Evolutionary conservation across 2,113 vertebrate species (phyloP).

Genomic region (Grammomys dolichurus): DNA sequence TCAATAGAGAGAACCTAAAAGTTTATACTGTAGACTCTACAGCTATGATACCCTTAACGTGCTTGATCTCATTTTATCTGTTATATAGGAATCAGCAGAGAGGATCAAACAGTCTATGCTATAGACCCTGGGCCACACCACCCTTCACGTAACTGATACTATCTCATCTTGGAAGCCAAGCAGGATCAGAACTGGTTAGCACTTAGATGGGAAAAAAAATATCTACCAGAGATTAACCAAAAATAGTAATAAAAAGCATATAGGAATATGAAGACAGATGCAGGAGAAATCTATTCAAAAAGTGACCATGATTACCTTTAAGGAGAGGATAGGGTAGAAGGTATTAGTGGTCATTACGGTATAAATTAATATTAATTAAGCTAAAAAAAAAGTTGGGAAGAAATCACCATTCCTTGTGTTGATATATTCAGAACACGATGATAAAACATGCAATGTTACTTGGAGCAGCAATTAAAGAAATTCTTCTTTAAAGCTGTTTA

Average conservation of each 20-base stretch:
- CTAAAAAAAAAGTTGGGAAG: background rate
- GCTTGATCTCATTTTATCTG: background rate
- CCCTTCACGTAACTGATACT: background rate
- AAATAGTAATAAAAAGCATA: background rate
- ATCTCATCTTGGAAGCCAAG: background rate
- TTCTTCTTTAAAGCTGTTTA: background rate
- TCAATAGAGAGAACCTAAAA: background rate
- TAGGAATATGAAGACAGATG: background rate
- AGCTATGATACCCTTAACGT: too few species aligned
- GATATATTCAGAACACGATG: background rate
- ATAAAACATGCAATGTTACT: background rate
- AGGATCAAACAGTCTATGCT: too few species aligned
- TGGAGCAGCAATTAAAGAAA: background rate
- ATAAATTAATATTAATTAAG: conserved; percentile 25
- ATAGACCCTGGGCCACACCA: too few species aligned
- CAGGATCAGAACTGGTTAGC: background rate
- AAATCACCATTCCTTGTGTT: background rate
- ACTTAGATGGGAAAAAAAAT: background rate
- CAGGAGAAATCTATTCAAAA: background rate
- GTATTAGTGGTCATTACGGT: background rate
- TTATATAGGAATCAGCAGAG: too few species aligned
- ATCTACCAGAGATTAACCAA: background rate
- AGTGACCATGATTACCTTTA: background rate
- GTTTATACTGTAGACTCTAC: background rate
- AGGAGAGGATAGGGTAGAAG: background rate